A percentile compares a stretch with the other conserved stretches of the same genome.
phyloP scores from a whole-genome alignment of 2,113 vertebrate species.

The Columba janthina region DNA sequence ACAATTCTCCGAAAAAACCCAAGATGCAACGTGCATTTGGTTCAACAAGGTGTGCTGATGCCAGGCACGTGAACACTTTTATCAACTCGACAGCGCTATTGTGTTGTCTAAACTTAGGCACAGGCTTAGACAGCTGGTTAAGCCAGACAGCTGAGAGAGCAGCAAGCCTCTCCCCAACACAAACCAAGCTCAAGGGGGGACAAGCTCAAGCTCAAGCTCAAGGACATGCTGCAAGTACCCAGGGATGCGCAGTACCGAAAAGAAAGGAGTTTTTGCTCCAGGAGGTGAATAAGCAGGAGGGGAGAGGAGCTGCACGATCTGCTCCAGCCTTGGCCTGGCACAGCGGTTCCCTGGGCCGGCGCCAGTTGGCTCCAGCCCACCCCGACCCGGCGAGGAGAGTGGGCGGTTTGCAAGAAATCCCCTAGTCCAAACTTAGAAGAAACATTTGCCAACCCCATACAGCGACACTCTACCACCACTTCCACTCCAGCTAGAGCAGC shows the following conservation, averaged over 20 bases:
- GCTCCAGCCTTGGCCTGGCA: not conserved
- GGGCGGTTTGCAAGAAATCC: constrained; percentile 9
- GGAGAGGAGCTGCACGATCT: not conserved
- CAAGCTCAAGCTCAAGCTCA: no score
- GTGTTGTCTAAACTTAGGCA: not conserved
- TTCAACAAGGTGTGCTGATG: not conserved
- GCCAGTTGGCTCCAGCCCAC: constrained; percentile 38
- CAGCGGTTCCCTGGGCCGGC: not conserved
- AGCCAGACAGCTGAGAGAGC: not conserved
- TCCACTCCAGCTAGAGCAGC: rapidly evolving
- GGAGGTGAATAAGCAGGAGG: not conserved
- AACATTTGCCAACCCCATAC: not conserved
- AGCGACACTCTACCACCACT: not conserved
- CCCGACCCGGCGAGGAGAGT: not conserved
- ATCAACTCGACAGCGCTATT: not conserved
- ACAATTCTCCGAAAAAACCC: not conserved
- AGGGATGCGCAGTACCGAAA: not conserved
- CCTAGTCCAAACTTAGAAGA: constrained; percentile 8
- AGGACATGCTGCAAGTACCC: not conserved
- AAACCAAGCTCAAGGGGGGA: rapidly evolving
- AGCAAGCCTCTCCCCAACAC: not conserved
- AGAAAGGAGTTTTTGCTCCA: not conserved
- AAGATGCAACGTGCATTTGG: not conserved
- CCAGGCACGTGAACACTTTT: not conserved
- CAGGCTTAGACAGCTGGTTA: not conserved